Conservation (phyloP, 2,888 invertebrate species). For the Tridacna gigas region DNA sequence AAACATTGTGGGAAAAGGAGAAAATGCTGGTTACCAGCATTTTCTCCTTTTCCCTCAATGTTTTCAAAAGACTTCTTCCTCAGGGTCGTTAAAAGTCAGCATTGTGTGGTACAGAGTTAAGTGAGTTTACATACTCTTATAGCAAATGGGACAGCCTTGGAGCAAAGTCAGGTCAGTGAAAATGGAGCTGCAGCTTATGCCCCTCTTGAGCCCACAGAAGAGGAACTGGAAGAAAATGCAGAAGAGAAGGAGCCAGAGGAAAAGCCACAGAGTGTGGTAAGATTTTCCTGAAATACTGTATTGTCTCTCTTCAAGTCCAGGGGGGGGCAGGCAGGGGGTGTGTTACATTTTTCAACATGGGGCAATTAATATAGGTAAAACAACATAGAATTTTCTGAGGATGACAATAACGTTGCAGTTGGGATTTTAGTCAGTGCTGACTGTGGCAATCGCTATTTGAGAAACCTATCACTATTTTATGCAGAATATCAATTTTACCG, state of each 20-base stretch:
- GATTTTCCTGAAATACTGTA: neutral
- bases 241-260: conserved; percentile 58
- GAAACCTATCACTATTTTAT: too few relatives aligned
- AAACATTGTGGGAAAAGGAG: neutral
- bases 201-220: neutral
- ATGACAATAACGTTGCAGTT: too few relatives aligned
- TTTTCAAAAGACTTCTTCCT: neutral
- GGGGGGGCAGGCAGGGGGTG: too few relatives aligned
- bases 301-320: too few relatives aligned
- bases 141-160: conserved; percentile 32
- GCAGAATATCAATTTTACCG: too few relatives aligned
- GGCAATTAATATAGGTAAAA: too few relatives aligned
- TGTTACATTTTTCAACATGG: too few relatives aligned
- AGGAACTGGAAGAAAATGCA: conserved; percentile 27
- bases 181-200: conserved; percentile 23
- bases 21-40: too few relatives aligned
- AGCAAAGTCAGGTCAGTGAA: conserved; percentile 4
- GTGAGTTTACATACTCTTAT: neutral
- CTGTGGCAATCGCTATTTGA: too few relatives aligned
- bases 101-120: neutral
- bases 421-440: too few relatives aligned
- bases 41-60: neutral
- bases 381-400: too few relatives aligned
- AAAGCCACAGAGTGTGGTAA: conserved; percentile 67
- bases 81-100: neutral